phyloP scores from a whole-genome alignment of 2,113 vertebrate species.

The Xenotilapia flavipinnis region DNA sequence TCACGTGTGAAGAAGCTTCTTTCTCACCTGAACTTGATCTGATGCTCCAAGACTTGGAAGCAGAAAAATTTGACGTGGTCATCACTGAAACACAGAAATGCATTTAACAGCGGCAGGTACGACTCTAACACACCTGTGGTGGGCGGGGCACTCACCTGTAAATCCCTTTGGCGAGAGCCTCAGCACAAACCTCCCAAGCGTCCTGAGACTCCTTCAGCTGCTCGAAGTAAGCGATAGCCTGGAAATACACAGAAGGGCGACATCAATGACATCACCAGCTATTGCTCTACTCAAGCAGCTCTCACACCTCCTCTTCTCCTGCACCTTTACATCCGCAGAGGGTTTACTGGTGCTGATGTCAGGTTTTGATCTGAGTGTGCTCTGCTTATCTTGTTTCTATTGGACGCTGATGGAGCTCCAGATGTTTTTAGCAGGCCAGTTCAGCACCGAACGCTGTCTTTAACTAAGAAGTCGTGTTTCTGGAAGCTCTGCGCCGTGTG shows the following conservation, averaged over 20 bases:
- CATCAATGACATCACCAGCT: background rate
- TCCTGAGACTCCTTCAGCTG: slow-evolving; percentile 95
- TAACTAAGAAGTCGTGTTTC: background rate
- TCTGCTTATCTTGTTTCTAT: background rate
- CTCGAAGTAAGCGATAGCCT: slow-evolving; percentile 96
- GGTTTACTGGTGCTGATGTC: background rate
- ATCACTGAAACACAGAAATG: slow-evolving; percentile 72
- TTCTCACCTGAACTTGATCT: slow-evolving; percentile 95
- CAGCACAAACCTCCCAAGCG: slow-evolving; percentile 95
- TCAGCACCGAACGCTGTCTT: background rate
- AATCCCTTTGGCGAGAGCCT: slow-evolving; percentile 85
- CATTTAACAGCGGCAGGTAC: background rate
- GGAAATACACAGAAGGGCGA: background rate
- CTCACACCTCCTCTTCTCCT: background rate
- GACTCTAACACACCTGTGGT: background rate
- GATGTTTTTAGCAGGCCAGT: background rate
- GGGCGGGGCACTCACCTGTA: slow-evolving; percentile 78
- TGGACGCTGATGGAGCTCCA: background rate
- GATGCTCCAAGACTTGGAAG: slow-evolving; percentile 97
- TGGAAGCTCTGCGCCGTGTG: background rate
- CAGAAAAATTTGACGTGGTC: slow-evolving; percentile 99
- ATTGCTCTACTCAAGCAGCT: background rate
- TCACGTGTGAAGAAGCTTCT: background rate
- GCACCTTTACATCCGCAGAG: background rate
- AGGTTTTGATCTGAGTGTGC: background rate